These are phyloP conservation scores for Andrena bucephala DNA, from an alignment of 2,888 invertebrate species.

Conservation along the genomic window DNA sequence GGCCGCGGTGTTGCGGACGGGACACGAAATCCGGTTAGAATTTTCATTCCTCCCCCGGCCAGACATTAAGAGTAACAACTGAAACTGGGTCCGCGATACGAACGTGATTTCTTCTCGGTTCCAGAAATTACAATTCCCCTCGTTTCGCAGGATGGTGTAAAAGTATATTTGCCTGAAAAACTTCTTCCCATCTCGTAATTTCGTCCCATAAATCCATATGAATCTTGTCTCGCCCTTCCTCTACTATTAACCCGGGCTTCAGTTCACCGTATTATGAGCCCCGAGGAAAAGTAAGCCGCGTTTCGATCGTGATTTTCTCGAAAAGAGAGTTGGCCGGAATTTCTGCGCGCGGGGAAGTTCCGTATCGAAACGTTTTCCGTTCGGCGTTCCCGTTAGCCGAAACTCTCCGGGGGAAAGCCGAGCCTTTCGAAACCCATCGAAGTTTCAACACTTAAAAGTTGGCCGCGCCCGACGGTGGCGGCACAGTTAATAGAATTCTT, in stretches of 20 bases:
- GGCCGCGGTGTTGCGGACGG: neutral
- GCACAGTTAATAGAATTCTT: constrained; percentile 47
- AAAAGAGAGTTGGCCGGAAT: constrained; percentile 4
- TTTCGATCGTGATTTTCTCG: constrained; percentile 9
- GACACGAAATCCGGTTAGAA: neutral
- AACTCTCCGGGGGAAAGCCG: constrained; percentile 1
- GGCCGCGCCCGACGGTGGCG: neutral
- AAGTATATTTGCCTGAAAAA: no score
- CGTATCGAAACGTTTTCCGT: constrained; percentile 44
- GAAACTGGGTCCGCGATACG: neutral
- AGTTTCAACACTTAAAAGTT: constrained; percentile 37
- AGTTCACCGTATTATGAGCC: constrained; percentile 1
- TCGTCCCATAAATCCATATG: no score
- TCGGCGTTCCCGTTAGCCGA: constrained; percentile 1
- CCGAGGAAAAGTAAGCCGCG: neutral
- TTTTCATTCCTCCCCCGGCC: constrained; percentile 3
- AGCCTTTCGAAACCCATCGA: constrained; percentile 25
- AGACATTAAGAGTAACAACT: neutral
- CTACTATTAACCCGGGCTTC: neutral
- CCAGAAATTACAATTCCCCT: neutral
- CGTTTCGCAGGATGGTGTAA: no score
- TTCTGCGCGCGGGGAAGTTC: constrained; percentile 18
- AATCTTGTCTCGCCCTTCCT: neutral
- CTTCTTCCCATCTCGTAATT: no score
- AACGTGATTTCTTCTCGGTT: neutral